phyloP scores from a whole-genome alignment of 2,113 vertebrate genomes.

The Gymnogyps californianus region DNA sequence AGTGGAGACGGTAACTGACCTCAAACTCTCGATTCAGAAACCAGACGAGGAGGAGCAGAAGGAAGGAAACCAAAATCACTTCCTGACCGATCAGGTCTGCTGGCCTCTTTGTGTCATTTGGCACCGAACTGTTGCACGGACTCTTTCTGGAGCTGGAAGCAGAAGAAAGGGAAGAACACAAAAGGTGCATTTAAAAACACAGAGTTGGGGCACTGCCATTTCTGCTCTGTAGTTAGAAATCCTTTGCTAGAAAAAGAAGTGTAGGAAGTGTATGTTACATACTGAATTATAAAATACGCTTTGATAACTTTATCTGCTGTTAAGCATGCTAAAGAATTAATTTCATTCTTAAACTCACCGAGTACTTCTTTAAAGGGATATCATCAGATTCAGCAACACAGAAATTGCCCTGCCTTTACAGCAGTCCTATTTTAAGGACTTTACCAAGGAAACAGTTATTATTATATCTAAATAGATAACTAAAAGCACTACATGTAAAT shows the following conservation, averaged over 20 bases:
- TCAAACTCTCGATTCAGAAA: conserved; percentile 97
- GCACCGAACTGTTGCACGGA: conserved; percentile 37
- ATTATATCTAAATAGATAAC: background rate
- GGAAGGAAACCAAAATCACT: conserved; percentile 84
- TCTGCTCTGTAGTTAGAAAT: background rate
- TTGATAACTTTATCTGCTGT: background rate
- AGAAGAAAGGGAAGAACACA: background rate
- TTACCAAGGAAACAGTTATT: background rate
- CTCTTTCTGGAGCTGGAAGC: conserved; percentile 51
- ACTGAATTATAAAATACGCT: background rate
- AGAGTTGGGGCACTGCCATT: background rate
- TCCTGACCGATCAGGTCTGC: conserved; percentile 82
- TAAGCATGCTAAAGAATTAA: background rate
- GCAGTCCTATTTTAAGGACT: background rate
- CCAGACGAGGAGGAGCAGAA: conserved; percentile 94
- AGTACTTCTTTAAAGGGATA: background rate
- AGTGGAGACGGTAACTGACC: conserved; percentile 97
- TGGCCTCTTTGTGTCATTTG: background rate
- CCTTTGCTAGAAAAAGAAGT: background rate
- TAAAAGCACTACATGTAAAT: background rate
- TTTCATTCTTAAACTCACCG: background rate
- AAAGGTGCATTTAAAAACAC: background rate
- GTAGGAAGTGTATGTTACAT: background rate
- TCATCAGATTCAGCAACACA: background rate
- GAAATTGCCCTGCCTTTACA: background rate